Evolutionary conservation across 2,797 vertebrate species (phyloP).

Genomic region (Eulemur coronatus): DNA sequence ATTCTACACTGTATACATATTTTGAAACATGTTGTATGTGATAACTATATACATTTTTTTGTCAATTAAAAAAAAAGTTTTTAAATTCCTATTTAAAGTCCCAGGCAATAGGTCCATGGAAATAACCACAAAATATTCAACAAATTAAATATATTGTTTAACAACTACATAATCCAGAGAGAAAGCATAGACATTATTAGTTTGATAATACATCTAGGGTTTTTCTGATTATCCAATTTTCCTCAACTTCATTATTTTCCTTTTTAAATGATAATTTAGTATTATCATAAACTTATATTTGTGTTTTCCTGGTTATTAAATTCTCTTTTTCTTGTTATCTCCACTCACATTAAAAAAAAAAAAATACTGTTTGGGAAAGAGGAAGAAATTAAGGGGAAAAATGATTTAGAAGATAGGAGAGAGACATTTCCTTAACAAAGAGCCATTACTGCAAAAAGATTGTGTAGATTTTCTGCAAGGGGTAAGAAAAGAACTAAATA

Average conservation of each 20-base stretch:
- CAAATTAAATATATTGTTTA: conserved; percentile 36
- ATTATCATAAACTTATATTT: neutral
- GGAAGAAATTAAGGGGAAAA: neutral
- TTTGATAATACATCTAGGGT: neutral
- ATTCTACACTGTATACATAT: neutral
- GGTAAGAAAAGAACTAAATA: neutral
- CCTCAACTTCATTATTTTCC: neutral
- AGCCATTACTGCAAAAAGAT: neutral
- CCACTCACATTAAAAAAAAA: neutral
- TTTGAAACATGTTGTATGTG: neutral
- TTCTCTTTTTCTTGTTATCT: neutral
- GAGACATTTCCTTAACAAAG: neutral
- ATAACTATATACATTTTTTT: neutral
- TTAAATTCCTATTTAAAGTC: neutral
- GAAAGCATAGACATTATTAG: neutral
- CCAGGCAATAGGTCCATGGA: neutral
- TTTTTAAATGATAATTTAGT: neutral
- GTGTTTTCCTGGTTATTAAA: neutral
- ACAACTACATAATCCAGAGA: neutral
- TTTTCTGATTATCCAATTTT: conserved; percentile 7
- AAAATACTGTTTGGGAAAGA: neutral
- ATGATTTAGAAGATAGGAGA: neutral
- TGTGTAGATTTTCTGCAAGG: neutral
- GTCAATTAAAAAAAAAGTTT: neutral
- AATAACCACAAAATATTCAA: conserved; percentile 44